phyloP scores from a whole-genome alignment of 2,888 invertebrate species.

The Drosophila mimica region DNA sequence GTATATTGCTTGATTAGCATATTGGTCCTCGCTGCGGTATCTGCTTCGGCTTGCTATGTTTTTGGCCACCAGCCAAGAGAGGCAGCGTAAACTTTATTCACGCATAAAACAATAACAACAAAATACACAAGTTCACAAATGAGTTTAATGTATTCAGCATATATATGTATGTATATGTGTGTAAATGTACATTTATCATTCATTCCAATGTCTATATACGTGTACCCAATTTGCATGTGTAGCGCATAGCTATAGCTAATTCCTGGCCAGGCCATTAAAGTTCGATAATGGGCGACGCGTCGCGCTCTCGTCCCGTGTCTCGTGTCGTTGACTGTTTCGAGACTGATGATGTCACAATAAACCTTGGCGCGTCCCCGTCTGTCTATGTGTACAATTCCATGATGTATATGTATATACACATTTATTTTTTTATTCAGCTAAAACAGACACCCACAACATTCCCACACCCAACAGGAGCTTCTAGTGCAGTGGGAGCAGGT shows the following conservation, averaged over 20 bases:
- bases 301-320: constrained; percentile 69
- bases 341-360: constrained; percentile 75
- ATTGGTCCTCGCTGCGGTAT: background rate
- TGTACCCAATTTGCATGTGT: constrained; percentile 5
- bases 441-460: constrained; percentile 1
- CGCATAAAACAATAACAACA: background rate
- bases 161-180: constrained; percentile 1
- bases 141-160: constrained; percentile 37
- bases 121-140: constrained; percentile 38
- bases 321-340: constrained; percentile 74
- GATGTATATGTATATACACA: background rate
- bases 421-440: constrained; percentile 3
- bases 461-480: background rate
- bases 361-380: constrained; percentile 60
- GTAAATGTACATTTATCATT: constrained; percentile 4
- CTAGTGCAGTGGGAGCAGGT: constrained; percentile 18
- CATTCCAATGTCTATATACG: background rate
- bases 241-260: constrained; percentile 70
- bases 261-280: constrained; percentile 78
- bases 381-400: constrained; percentile 23
- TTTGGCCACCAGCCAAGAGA: constrained; percentile 24
- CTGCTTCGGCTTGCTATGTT: constrained; percentile 5
- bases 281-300: constrained; percentile 74
- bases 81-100: constrained; percentile 25
- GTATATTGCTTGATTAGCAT: background rate